Percentiles rank a stretch among this genome's conserved stretches.
Conservation (phyloP, 1,140 invertebrate genomes). For the Hyles vespertilio region DNA sequence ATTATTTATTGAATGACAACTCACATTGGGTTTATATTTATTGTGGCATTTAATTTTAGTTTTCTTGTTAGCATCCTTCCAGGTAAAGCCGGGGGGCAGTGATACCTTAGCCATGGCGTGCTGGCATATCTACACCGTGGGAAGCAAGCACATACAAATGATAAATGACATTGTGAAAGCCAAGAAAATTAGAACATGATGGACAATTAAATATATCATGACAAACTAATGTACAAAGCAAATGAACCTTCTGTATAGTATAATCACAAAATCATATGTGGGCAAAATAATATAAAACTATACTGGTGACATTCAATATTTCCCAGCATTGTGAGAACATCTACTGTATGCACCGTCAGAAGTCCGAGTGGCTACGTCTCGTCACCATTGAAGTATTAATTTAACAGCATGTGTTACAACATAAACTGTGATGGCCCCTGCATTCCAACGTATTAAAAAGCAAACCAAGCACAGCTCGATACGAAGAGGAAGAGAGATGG, state of each 20-base stretch:
- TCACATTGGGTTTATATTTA: constrained; percentile 53
- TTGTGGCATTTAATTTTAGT: constrained; percentile 51
- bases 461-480: no score
- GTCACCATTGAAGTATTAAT: no score
- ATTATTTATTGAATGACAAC: constrained; percentile 25
- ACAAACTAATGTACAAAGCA: background rate
- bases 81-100: constrained; percentile 61
- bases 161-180: constrained; percentile 29
- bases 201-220: background rate
- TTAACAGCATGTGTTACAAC: no score
- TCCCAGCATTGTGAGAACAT: no score
- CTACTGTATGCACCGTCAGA: no score
- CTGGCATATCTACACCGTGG: constrained; percentile 53
- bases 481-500: no score
- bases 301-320: no score
- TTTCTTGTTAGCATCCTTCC: constrained; percentile 65
- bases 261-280: no score
- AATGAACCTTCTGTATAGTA: background rate
- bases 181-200: constrained; percentile 9
- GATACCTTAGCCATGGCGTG: constrained; percentile 54
- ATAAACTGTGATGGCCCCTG: no score
- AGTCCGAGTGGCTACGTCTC: no score
- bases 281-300: no score
- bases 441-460: no score
- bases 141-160: constrained; percentile 46